Conservation (phyloP, 2,113 vertebrate species). For the Leptodactylus fuscus region DNA sequence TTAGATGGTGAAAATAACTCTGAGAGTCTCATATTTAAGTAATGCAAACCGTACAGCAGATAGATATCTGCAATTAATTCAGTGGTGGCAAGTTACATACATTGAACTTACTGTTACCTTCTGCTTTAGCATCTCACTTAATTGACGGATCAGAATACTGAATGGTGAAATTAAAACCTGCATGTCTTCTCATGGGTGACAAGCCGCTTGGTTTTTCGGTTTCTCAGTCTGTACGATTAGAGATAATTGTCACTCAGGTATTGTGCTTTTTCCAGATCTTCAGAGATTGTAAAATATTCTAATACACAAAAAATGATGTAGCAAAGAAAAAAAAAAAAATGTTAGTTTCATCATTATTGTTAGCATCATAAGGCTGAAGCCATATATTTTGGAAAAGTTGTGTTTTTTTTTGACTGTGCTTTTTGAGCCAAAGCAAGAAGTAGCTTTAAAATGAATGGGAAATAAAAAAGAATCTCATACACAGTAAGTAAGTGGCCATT, state of each 20-base stretch:
- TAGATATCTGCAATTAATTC: constrained; percentile 58
- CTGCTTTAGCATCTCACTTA: constrained; percentile 44
- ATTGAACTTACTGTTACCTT: constrained; percentile 57
- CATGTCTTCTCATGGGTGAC: constrained; percentile 24
- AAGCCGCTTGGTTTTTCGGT: constrained; percentile 29
- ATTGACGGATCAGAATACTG: constrained; percentile 56
- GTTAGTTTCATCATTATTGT: no score
- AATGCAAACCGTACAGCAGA: constrained; percentile 40
- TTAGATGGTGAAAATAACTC: constrained; percentile 28
- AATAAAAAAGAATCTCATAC: no score
- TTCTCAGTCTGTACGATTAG: neutral
- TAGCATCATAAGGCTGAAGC: no score
- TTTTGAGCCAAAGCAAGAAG: no score
- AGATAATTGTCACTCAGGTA: neutral
- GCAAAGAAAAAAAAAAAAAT: neutral
- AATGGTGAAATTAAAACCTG: constrained; percentile 51
- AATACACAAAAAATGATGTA: neutral
- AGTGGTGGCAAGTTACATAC: constrained; percentile 55
- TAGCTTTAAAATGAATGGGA: no score
- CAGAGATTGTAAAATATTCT: neutral
- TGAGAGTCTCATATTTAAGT: constrained; percentile 39
- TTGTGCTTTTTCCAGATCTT: no score
- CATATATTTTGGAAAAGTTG: no score
- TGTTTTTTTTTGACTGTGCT: no score
- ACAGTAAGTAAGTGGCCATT: no score